Evolutionary conservation across 2,797 vertebrate species (phyloP).

Genomic region (Coranthus polyacanthus): DNA sequence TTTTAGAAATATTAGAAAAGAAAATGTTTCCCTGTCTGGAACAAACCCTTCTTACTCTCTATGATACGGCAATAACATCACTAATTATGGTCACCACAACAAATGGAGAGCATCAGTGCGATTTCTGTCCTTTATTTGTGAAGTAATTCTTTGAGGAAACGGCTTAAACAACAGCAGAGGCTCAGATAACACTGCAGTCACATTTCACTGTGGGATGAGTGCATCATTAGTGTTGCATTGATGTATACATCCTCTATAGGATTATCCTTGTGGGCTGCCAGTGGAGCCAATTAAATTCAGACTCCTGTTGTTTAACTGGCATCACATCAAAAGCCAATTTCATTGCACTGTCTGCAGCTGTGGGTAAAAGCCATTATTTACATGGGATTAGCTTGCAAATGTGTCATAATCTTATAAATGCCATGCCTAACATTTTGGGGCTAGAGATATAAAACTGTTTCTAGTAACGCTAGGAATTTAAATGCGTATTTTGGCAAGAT

Average conservation of each 20-base stretch:
- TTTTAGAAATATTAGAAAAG: constrained; percentile 49
- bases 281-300: constrained; percentile 61
- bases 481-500: constrained; percentile 33
- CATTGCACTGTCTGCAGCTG: constrained; percentile 38
- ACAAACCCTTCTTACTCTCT: background rate
- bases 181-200: background rate
- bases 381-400: constrained; percentile 53
- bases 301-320: constrained; percentile 48
- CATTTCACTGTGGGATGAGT: constrained; percentile 30
- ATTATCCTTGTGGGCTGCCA: constrained; percentile 49
- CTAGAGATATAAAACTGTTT: constrained; percentile 25
- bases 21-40: constrained; percentile 8
- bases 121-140: background rate
- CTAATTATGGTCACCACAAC: constrained; percentile 20
- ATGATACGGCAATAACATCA: constrained; percentile 16
- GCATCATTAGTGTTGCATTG: constrained; percentile 51
- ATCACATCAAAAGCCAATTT: constrained; percentile 48
- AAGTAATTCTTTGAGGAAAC: background rate
- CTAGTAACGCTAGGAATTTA: constrained; percentile 12
- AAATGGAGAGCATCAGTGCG: background rate
- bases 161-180: constrained; percentile 16
- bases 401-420: constrained; percentile 47
- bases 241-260: constrained; percentile 43
- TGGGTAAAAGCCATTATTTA: constrained; percentile 50
- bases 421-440: constrained; percentile 27